A percentile compares a stretch with the other conserved stretches of the same genome.
phyloP scores from a whole-genome alignment of 2,113 vertebrate species.

The Nipponia nippon region DNA sequence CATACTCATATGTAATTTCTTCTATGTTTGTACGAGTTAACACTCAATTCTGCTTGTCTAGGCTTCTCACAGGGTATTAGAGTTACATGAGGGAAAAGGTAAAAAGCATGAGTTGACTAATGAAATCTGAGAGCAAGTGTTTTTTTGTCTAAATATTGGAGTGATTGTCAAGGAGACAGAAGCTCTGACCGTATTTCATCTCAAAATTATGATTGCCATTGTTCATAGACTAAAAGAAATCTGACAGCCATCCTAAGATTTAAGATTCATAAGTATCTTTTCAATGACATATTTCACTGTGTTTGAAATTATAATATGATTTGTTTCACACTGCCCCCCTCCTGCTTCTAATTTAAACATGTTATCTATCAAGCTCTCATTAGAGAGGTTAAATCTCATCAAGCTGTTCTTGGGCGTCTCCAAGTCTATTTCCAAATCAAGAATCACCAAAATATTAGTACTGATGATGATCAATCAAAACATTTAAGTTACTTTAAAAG shows the following conservation, averaged over 20 bases:
- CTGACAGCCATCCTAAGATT: slow-evolving; percentile 57
- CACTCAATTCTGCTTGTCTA: background rate
- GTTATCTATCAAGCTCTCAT: slow-evolving; percentile 19
- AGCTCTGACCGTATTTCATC: slow-evolving; percentile 44
- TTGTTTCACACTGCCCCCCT: background rate
- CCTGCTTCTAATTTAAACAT: background rate
- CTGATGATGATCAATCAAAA: background rate
- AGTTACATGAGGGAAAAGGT: slow-evolving; percentile 14
- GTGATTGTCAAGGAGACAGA: slow-evolving; percentile 42
- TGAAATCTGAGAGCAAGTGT: background rate
- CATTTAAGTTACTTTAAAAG: background rate
- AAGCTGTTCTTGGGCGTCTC: background rate
- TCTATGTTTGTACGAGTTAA: background rate
- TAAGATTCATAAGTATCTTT: slow-evolving; percentile 46
- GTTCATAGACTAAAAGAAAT: slow-evolving; percentile 56
- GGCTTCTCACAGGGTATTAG: background rate
- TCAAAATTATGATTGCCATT: slow-evolving; percentile 50
- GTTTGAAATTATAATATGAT: slow-evolving; percentile 41
- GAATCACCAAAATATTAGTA: background rate
- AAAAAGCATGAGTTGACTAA: slow-evolving; percentile 20
- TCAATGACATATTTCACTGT: slow-evolving; percentile 33
- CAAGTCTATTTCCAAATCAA: slow-evolving; percentile 6
- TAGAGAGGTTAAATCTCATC: slow-evolving; percentile 6
- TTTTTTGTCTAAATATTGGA: slow-evolving; percentile 63
- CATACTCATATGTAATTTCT: background rate